These are phyloP conservation scores for Drosophila orena DNA, from an alignment of 1,140 invertebrate genomes.

Conservation along the genomic window DNA sequence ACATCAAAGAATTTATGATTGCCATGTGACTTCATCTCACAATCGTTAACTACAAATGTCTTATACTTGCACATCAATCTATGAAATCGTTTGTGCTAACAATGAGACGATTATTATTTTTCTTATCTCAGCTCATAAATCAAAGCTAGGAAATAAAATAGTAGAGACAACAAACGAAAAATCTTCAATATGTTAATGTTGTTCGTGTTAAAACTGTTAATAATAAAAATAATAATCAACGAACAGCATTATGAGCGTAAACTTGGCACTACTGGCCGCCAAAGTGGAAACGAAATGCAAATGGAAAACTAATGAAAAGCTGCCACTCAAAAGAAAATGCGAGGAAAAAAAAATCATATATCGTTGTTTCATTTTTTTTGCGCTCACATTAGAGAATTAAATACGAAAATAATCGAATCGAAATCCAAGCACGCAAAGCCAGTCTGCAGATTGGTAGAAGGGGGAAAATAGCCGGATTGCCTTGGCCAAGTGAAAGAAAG, in stretches of 20 bases:
- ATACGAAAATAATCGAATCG: constrained; percentile 30
- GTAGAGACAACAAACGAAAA: constrained; percentile 2
- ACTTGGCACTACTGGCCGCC: constrained; percentile 71
- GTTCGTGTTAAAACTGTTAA: constrained; percentile 29
- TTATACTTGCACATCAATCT: constrained; percentile 3
- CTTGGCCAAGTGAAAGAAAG: constrained; percentile 72
- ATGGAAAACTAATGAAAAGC: constrained; percentile 41
- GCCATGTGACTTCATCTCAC: not conserved
- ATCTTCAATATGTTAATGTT: constrained; percentile 20
- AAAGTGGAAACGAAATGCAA: constrained; percentile 42
- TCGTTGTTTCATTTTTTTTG: constrained; percentile 6
- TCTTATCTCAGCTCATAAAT: constrained; percentile 20
- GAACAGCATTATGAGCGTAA: constrained; percentile 19
- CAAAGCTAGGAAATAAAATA: constrained; percentile 17
- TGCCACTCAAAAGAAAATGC: constrained; percentile 9
- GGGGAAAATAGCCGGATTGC: constrained; percentile 24
- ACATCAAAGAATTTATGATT: not conserved
- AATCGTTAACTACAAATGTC: constrained; percentile 2
- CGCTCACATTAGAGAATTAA: constrained; percentile 29
- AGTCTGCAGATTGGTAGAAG: constrained; percentile 8
- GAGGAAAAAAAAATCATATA: constrained; percentile 4
- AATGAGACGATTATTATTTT: not conserved
- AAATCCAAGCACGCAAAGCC: constrained; percentile 39
- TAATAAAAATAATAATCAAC: constrained; percentile 28
- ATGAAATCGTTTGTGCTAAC: constrained; percentile 9